Base-by-base conservation (phyloP, 2,888 invertebrate genomes). In the Perizoma affinitatum region DNA sequence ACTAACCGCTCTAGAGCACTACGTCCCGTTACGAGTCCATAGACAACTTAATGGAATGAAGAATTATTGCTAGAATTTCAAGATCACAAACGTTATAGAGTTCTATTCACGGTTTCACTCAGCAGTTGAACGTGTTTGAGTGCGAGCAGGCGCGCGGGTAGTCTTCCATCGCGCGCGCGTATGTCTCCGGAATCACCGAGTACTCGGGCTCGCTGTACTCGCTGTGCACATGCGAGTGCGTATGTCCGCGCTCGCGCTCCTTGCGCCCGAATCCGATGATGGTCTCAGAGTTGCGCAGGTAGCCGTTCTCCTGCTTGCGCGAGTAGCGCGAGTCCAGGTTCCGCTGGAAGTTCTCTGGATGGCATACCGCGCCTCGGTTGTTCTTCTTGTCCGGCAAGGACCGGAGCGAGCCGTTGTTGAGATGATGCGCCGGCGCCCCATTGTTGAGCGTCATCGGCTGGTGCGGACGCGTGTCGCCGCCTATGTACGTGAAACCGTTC, bases 401-500 rank as follows among this genome's bases (percentile, higher is more conserved):
- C 68, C 92, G 88, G 68, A 93, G 79, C 56, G 93, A 92, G 70
- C 92, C 93, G 76, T 93, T 92, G 82, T 92, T 92, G 74, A 92
- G 88, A 68, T 85, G 88, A 71, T 86, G 91, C 70, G 87, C 92
- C 58, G 92, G 90, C 61, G 92, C 92, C 65, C 92, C 92, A 73
- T 92, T 93, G 82, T 93, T 93, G 69, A 93, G 88, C 66, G 92
- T 92, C 71, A 85, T 86, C 70, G 91, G 88, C 74, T 84, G 84
- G 66, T 33, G 87, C 74, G 94, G 90, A 79, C 94, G 94, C 71
- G 93, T 86, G 71, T 95, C 95, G 70, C 95, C 94, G 76, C 95
- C 95, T 79, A 96, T 95, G 91, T 96, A 96, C 69, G 96, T 95
- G 93, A 96, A 96, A 67, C 96, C 96, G 86, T 95, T 94, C 79